Evolutionary conservation across 1,140 invertebrate species (phyloP).

Genomic region (Ctenoplectra terminalis): DNA sequence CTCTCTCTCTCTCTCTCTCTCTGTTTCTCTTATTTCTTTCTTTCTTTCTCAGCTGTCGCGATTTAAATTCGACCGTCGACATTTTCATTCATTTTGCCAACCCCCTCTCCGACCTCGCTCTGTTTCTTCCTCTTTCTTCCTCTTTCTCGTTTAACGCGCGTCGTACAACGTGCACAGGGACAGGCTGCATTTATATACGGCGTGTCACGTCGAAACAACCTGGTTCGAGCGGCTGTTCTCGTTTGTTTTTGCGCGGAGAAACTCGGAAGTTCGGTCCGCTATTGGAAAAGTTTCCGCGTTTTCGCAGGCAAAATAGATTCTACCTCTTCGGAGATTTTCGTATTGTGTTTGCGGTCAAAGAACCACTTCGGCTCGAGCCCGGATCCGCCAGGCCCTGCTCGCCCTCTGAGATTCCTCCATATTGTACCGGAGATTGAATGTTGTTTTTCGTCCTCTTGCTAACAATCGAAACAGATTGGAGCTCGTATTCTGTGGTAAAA

Average conservation of each 20-base stretch:
- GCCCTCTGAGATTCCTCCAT: not conserved
- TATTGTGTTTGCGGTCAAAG: slow-evolving; percentile 35
- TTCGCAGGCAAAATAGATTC: slow-evolving; percentile 39
- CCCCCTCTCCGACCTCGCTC: too few species aligned
- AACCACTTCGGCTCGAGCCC: not conserved
- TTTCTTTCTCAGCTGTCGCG: not conserved
- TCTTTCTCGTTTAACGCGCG: slow-evolving; percentile 10
- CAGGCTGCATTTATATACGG: slow-evolving; percentile 1
- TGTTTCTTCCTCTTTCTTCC: not conserved
- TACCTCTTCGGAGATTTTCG: slow-evolving; percentile 16
- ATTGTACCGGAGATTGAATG: slow-evolving; percentile 24
- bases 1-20: too few species aligned
- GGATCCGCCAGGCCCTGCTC: not conserved
- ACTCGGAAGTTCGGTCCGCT: slow-evolving; percentile 19
- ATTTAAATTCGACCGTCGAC: slow-evolving; percentile 39
- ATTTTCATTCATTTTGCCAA: slow-evolving; percentile 31
- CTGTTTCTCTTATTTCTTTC: not conserved
- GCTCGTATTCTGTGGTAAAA: not conserved
- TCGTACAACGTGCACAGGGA: not conserved
- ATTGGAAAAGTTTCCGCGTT: slow-evolving; percentile 45
- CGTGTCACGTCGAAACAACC: slow-evolving; percentile 9
- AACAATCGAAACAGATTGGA: not conserved
- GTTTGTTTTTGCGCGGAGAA: slow-evolving; percentile 38
- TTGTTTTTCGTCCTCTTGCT: not conserved
- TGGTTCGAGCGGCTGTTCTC: slow-evolving; percentile 21